Base-by-base conservation (phyloP, 2,113 vertebrate species). In the Macquaria australasica region DNA sequence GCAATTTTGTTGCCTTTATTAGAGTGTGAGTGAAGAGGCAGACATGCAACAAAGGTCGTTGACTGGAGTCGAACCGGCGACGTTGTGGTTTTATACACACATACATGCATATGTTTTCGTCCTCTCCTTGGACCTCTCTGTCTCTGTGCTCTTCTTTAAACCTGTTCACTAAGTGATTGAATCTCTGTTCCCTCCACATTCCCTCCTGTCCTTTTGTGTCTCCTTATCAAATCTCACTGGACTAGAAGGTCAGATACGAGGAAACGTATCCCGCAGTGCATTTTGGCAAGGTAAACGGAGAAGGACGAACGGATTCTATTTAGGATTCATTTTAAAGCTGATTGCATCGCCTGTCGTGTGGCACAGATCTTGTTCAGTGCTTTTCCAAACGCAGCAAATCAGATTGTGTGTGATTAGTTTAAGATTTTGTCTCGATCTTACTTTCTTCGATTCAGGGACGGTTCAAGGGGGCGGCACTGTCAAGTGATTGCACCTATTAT, bases 241-340 rank as follows among this genome's bases (percentile, higher is more conserved):
- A 83, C 75, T 59, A 64, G 76, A 92, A 89, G 88, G 91, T 91
- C 91, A 91, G 81, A 83, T 83, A 80, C 80, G 66, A 79, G 78
- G 72, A 51, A 50, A 70, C 43, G 15, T 41, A 62, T 86, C 75
- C 79, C 20, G 43, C 75, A 3, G 59, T 41, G 55, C 56, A 18
- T 73, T 82, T 77, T 37, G 78, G 34, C 43, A n/a, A 31, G 28
- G 71, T 84, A 84, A 82, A 86, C 34, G 20, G 58, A 87, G 76
- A 89, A 90, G 86, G 84, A 82, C 74, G 28, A 88, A 85, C 31
- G 16, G 76, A 89, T 88, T 86, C 51, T 75, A 71, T 87, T 90
- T 81, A 75, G 82, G 80, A 55, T 83, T 81, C 66, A 63, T 72
- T 86, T 74, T 48, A 69, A 85, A 85, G 70, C 63, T 31, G 85